Conservation (phyloP, 35 echinoderm and acorn worm genomes). For the Lytechinus variegatus region DNA sequence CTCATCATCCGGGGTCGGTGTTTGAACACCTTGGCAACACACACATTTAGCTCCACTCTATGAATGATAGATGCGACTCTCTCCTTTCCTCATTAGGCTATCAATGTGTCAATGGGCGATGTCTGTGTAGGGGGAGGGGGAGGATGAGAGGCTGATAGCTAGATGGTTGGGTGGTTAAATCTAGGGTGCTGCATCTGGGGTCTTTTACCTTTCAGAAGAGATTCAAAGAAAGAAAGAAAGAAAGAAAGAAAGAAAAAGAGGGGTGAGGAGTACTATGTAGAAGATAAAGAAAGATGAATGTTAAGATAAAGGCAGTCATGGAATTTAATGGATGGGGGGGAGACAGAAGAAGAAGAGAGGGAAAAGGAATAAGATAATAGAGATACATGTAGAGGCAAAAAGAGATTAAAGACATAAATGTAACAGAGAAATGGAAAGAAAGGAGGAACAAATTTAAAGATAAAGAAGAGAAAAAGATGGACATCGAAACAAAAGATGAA, state of each 20-base stretch:
- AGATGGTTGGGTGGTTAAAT: background rate
- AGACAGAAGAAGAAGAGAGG: background rate
- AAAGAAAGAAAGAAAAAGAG: background rate
- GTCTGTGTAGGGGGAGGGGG: background rate
- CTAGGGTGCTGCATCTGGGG: background rate
- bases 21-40: constrained; percentile 44
- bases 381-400: too few relatives aligned
- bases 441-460: too few relatives aligned
- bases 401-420: too few relatives aligned
- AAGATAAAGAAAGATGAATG: background rate
- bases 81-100: constrained; percentile 33
- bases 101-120: constrained; percentile 38
- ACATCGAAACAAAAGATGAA: too few relatives aligned
- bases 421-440: too few relatives aligned
- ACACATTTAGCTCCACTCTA: background rate
- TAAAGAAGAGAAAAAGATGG: too few relatives aligned
- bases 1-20: background rate
- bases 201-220: background rate
- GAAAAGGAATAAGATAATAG: background rate
- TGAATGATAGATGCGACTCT: constrained; percentile 37
- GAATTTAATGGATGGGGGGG: background rate
- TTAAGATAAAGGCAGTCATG: background rate
- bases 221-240: background rate
- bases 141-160: background rate
- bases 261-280: background rate